Conservation (phyloP, 2,113 vertebrate genomes). For the Poeciliopsis retropinna region DNA sequence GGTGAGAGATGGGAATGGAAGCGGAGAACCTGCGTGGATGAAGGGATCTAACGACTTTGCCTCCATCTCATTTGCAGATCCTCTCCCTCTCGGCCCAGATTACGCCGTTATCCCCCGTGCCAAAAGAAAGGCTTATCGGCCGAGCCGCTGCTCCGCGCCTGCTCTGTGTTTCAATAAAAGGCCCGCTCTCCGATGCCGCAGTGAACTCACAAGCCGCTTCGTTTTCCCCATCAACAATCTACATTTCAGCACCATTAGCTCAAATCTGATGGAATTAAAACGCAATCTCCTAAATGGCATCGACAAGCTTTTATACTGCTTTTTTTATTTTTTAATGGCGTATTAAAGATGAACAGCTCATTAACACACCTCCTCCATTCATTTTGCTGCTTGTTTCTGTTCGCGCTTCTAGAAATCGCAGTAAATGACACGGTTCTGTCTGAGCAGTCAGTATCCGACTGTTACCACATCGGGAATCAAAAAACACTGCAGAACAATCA, state of each 20-base stretch:
- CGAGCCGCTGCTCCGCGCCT: constrained; percentile 34
- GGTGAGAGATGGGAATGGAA: constrained; percentile 49
- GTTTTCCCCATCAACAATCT: not conserved
- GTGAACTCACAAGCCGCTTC: not conserved
- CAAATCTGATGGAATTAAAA: constrained; percentile 2
- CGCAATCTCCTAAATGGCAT: not conserved
- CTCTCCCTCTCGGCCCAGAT: constrained; percentile 56
- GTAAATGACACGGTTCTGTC: not conserved
- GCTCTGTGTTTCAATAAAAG: constrained; percentile 8
- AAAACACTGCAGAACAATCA: not conserved
- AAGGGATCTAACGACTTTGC: constrained; percentile 62
- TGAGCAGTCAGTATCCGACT: not conserved
- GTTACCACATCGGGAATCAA: not conserved
- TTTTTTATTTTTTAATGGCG: not conserved
- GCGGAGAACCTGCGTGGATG: constrained; percentile 28
- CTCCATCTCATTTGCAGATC: constrained; percentile 70
- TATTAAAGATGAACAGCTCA: not conserved
- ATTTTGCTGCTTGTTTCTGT: not conserved
- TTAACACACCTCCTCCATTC: not conserved
- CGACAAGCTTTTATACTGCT: not conserved
- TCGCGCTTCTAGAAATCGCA: not conserved
- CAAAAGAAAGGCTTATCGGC: constrained; percentile 59
- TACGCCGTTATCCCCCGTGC: constrained; percentile 52
- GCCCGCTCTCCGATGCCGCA: not conserved
- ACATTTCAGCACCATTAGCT: not conserved